Conservation (phyloP, 2,888 invertebrate genomes). For the Hemistola chrysoprasaria region DNA sequence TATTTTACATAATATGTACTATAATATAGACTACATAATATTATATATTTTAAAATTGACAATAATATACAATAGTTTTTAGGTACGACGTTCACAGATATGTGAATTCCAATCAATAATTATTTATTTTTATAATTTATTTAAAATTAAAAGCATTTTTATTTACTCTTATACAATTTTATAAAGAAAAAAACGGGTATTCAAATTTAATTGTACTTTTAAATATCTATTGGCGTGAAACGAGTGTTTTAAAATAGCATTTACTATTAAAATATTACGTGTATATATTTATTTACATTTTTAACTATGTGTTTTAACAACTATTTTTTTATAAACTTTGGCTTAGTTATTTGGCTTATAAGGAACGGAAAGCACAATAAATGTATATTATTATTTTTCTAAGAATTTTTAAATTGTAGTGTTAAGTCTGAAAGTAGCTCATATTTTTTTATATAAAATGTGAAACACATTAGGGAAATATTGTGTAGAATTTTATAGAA, state of each 20-base stretch:
- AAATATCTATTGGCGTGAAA: constrained; percentile 45
- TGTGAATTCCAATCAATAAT: constrained; percentile 50
- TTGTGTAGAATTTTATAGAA: constrained; percentile 35
- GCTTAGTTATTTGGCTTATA: constrained; percentile 72
- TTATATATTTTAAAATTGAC: constrained; percentile 52
- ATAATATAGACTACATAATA: constrained; percentile 32
- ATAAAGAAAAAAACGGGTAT: too few relatives aligned
- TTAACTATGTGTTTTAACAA: constrained; percentile 19
- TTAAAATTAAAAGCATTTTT: too few relatives aligned
- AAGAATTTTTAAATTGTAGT: constrained; percentile 18
- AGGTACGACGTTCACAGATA: constrained; percentile 47
- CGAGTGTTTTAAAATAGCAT: constrained; percentile 32
- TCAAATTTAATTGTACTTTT: constrained; percentile 59
- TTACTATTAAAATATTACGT: constrained; percentile 31
- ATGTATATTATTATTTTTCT: constrained; percentile 22
- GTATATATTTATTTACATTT: constrained; percentile 31
- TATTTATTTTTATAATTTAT: constrained; percentile 7
- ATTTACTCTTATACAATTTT: too few relatives aligned
- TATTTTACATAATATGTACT: constrained; percentile 15
- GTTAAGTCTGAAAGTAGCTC: constrained; percentile 42
- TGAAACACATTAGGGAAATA: constrained; percentile 32
- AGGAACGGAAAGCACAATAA: constrained; percentile 43
- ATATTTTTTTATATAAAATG: constrained; percentile 27
- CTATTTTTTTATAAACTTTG: constrained; percentile 62
- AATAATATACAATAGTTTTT: constrained; percentile 25